Base-by-base conservation (phyloP, 2,113 vertebrate species). In the Apteryx mantelli region DNA sequence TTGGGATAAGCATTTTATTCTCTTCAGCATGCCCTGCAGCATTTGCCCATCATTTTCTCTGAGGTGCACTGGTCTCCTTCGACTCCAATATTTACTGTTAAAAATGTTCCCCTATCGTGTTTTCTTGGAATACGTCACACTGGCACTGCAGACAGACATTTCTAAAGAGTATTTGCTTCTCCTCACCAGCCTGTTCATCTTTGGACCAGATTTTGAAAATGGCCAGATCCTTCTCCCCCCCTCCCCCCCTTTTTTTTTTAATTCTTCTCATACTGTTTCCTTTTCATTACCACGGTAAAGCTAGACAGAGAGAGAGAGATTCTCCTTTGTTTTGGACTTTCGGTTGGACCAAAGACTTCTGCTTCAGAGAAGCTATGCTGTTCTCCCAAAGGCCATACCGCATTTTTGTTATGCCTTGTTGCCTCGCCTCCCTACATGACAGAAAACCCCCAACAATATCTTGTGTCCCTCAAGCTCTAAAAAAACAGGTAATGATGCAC, bases 1-100 rank as follows among this genome's bases (percentile, higher is more conserved):
- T 65, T 81, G 79, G 92, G 80, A 28, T 83, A 66, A 96, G 32
- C 11, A 25, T 80, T 88, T 94, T 78, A 61, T 93, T 92, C 88
- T 75, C 86, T 83, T 60, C 88, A 71, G 64, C 75, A 89, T 56
- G 64, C 91, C 95, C 89, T 95, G 87, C 64, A 91, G 69, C 88
- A 75, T 88, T 96, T 97, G 88, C 90, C 89, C 63, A 71, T 97
- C 86, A 88, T 92, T 96, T 75, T 87, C 85, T 96, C 92, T 94
- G 75, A 93, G 60, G 24, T 9, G 58, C 46, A 7, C 95, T 76
- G 63, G 48, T 40, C 68, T 95, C 12, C 1, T 91, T 83, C 88
- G 93, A 32, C 88, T 96, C 85, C 65, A 73, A 32, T 88, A 92
- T 92, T 96, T 95, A 60, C 58, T 48, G 66, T 52, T 74, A 65